Percentiles rank a stretch among this genome's conserved stretches.
phyloP scores from a whole-genome alignment of 2,113 vertebrate genomes.

The Odontophorus gujanensis region DNA sequence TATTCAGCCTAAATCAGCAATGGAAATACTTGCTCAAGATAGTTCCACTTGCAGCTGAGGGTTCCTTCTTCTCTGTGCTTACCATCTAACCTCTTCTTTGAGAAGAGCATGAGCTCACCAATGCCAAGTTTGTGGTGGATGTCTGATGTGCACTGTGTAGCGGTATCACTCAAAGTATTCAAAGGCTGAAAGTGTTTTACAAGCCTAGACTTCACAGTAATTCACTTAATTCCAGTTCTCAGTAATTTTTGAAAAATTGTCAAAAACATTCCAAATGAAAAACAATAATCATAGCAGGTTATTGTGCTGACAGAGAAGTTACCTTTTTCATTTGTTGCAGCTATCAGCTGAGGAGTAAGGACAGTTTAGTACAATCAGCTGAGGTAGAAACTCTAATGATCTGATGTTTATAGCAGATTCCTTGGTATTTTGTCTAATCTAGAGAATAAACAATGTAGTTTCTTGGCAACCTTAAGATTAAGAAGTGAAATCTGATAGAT shows the following conservation, averaged over 20 bases:
- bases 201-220: background rate
- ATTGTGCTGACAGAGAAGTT: background rate
- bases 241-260: background rate
- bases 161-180: background rate
- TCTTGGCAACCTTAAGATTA: background rate
- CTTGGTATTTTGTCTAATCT: background rate
- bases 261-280: background rate
- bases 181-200: background rate
- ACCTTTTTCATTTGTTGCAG: background rate
- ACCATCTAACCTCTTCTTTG: fast-evolving
- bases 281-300: background rate
- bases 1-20: background rate
- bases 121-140: background rate
- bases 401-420: background rate
- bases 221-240: background rate
- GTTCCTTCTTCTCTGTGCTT: background rate
- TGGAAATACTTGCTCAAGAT: background rate
- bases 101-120: fast-evolving
- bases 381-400: background rate
- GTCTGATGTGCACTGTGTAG: background rate
- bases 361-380: background rate
- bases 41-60: background rate
- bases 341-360: background rate
- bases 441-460: background rate
- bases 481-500: background rate